Base-by-base conservation (phyloP, 1,140 invertebrate genomes). In the Aradophagus sp. region DNA sequence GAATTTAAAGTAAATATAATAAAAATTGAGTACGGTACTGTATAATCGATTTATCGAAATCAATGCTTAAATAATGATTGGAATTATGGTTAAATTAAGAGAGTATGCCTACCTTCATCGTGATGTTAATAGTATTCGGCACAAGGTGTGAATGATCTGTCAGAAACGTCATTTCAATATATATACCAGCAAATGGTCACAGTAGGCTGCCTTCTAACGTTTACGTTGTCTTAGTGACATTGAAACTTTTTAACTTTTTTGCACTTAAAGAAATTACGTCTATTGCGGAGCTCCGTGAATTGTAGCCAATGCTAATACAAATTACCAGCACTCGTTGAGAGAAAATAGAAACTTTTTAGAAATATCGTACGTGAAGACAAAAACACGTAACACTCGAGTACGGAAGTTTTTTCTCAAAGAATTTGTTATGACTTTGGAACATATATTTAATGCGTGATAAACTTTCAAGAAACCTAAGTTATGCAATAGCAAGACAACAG, bases 171-270 rank as follows among this genome's bases (percentile, higher is more conserved):
- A 70, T 35, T 68, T 41, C 62, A 55, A 48, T 67, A 71, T 74
- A 74, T 74, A 74, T 71, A 74, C 36, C 32, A 23, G 0, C 2
- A 23, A 42, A 39, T 23, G 52, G 73, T 74, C 62, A 74, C 73
- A 74, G 15, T 67, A 74, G 48, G 13, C 39, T 74, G 73, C n/a
- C 36, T 59, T 35, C 53, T 63, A 58, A 50, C 42, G 32, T 48
- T 56, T n/a, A n/a, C 29, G 48, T 69, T 52, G 55, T 27, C 42
- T n/a, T 56, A 35, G 29, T 63, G 67, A 66, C 72, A 74, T 71
- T 71, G 72, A 53, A 56, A 63, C 61, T 62, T 53, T 74, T 65
- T 29, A 58, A 13, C 16, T 16, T 65, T 74, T 70, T 62, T 62
- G 36, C 36, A 12, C n/a, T n/a, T 16, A 19, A 36, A 36, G 31